Conservation (phyloP, 2,888 invertebrate genomes). For the Deroplatys truncata region DNA sequence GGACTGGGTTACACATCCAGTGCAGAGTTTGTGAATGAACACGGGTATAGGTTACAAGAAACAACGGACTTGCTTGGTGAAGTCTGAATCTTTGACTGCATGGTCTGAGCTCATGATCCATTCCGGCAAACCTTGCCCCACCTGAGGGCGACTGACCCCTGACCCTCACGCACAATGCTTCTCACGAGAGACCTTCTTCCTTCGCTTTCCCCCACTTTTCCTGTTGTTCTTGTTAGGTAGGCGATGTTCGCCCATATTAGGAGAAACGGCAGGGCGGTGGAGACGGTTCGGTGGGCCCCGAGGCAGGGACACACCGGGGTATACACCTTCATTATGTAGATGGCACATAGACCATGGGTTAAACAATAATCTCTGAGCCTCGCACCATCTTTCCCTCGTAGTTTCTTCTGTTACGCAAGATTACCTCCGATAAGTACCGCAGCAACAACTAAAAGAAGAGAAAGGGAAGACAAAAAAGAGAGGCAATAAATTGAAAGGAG, state of each 20-base stretch:
- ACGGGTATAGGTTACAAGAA: too few species aligned
- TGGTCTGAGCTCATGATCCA: background rate
- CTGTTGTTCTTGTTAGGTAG: background rate
- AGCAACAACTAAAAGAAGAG: background rate
- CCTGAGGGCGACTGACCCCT: conserved; percentile 1
- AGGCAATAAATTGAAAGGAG: background rate
- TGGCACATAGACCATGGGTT: background rate
- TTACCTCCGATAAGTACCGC: background rate
- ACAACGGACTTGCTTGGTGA: too few species aligned
- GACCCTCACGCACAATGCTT: background rate
- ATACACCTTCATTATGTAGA: background rate
- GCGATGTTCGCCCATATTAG: background rate
- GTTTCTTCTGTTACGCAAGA: background rate
- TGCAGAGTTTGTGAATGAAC: too few species aligned
- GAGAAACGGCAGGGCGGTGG: too few species aligned
- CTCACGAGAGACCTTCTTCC: background rate
- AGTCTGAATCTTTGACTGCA: too few species aligned
- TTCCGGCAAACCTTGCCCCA: background rate
- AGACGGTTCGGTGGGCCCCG: background rate
- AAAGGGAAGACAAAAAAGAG: background rate
- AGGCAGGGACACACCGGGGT: background rate
- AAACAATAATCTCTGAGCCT: background rate
- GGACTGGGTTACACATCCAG: too few species aligned
- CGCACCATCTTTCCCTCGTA: background rate
- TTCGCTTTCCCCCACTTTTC: background rate